Conservation (phyloP, 1,140 invertebrate genomes). For the Drosophila pseudoobscura region DNA sequence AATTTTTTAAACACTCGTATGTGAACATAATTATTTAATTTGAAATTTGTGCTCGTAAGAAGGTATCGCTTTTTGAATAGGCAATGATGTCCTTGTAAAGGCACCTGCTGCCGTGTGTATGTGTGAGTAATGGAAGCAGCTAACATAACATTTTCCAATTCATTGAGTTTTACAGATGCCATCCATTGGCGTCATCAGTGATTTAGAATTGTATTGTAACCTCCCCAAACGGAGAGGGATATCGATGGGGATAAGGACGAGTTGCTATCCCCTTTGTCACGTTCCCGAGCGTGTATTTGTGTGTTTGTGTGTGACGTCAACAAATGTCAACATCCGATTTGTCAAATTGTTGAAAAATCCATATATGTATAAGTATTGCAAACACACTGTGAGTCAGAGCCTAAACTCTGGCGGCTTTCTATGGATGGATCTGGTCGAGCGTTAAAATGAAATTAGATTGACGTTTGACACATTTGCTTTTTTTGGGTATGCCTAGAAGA, state of each 20-base stretch:
- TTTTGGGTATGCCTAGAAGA: conserved; percentile 26
- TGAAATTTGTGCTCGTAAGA: too few species aligned
- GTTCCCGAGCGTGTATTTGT: conserved; percentile 21
- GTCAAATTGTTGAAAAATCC: conserved; percentile 75
- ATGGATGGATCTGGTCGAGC: conserved; percentile 56
- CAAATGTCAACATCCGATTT: conserved; percentile 81
- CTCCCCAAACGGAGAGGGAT: conserved; percentile 15
- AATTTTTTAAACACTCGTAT: too few species aligned
- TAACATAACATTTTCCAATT: conserved; percentile 82
- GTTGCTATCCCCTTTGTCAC: conserved; percentile 55
- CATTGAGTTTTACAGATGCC: conserved; percentile 81
- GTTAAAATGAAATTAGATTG: conserved; percentile 82
- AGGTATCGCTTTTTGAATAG: too few species aligned
- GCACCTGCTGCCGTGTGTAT: conserved; percentile 44
- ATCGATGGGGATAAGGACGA: conserved; percentile 48
- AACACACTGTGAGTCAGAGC: conserved; percentile 32
- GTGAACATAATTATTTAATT: too few species aligned
- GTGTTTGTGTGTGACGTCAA: conserved; percentile 49
- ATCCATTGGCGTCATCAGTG: conserved; percentile 58
- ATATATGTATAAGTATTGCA: conserved; percentile 20
- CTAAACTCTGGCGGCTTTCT: conserved; percentile 33
- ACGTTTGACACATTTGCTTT: conserved; percentile 74
- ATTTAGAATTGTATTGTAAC: conserved; percentile 39
- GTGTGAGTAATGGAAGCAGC: conserved; percentile 70
- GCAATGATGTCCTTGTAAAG: too few species aligned